phyloP scores from a whole-genome alignment of 2,888 invertebrate species.

The Callosobruchus maculatus region DNA sequence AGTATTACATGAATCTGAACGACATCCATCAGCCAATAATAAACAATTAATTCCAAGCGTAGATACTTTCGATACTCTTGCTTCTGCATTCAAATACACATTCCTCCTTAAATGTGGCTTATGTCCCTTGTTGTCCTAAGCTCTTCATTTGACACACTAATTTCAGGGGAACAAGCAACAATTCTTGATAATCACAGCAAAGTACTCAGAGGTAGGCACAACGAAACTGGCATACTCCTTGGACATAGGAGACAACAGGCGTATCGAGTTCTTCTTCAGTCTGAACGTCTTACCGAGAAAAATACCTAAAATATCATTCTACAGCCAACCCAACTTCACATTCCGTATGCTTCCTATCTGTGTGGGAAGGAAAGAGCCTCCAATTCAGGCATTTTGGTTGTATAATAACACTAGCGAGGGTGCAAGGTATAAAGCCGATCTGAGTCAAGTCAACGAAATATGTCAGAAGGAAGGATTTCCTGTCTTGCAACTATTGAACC shows the following conservation, averaged over 20 bases:
- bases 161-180: conserved; percentile 6
- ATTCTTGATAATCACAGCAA: conserved; percentile 38
- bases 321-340: conserved; percentile 18
- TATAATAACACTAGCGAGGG: conserved; percentile 41
- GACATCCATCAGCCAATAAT: no score
- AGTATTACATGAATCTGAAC: no score
- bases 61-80: no score
- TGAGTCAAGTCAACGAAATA: conserved; percentile 26
- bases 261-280: conserved; percentile 36
- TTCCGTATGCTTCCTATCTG: conserved; percentile 32
- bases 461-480: conserved; percentile 36
- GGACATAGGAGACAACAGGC: conserved; percentile 40
- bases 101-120: no score
- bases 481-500: conserved; percentile 43
- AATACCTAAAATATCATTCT: conserved; percentile 19
- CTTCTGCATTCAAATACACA: no score
- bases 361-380: conserved; percentile 39
- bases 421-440: conserved; percentile 36
- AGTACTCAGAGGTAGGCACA: conserved; percentile 35
- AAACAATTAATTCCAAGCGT: no score
- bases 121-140: no score
- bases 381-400: conserved; percentile 44
- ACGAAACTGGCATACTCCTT: conserved; percentile 42
- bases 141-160: not conserved
- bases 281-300: conserved; percentile 28